Evolutionary conservation across 2,113 vertebrate genomes (phyloP).

Genomic region (Cyanoderma ruficeps): DNA sequence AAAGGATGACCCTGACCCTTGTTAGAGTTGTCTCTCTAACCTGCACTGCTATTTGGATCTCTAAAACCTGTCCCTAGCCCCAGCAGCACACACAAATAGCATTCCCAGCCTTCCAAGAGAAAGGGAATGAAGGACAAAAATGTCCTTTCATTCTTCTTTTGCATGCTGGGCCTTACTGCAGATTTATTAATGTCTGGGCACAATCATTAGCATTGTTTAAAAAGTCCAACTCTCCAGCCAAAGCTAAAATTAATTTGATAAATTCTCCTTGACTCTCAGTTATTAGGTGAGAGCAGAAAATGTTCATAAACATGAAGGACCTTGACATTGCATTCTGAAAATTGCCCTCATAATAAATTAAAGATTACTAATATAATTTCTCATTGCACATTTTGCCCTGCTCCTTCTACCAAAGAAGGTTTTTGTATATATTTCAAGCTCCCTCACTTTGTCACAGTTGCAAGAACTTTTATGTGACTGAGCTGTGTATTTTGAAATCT

Average conservation of each 20-base stretch:
- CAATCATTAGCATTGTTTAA: constrained; percentile 53
- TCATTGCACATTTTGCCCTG: not conserved
- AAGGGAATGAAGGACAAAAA: constrained; percentile 33
- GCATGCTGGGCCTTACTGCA: not conserved
- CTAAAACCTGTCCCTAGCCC: not conserved
- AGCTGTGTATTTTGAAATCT: not conserved
- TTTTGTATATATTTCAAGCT: not conserved
- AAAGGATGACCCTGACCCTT: not conserved
- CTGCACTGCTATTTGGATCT: not conserved
- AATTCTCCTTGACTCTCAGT: constrained; percentile 52
- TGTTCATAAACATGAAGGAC: constrained; percentile 59
- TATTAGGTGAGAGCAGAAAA: constrained; percentile 47
- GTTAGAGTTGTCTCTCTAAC: not conserved
- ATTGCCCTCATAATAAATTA: constrained; percentile 50
- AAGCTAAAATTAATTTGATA: constrained; percentile 62
- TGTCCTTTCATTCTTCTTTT: not conserved
- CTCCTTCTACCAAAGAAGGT: constrained; percentile 5
- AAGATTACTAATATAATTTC: constrained; percentile 17
- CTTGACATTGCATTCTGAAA: constrained; percentile 41
- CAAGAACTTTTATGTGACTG: not conserved
- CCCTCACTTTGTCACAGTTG: not conserved
- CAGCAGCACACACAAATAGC: not conserved
- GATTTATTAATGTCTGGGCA: constrained; percentile 50
- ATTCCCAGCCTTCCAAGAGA: not conserved
- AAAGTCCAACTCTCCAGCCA: constrained; percentile 52